Conservation (phyloP, 2,888 invertebrate species). For the Dusona sp. region DNA sequence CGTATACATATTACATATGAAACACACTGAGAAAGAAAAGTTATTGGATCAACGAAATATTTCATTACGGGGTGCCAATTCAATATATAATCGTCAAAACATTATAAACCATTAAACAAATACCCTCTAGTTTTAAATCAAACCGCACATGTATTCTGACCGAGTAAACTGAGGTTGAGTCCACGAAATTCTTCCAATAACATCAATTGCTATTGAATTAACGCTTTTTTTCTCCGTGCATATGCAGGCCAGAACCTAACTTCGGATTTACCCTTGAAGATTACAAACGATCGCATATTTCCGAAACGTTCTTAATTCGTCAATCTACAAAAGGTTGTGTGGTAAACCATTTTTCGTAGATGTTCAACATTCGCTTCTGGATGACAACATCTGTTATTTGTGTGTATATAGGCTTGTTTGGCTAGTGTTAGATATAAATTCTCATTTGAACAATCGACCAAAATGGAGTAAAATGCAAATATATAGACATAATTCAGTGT, state of each 20-base stretch:
- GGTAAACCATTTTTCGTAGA: too few species aligned
- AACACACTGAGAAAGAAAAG: background rate
- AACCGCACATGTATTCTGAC: background rate
- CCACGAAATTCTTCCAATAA: background rate
- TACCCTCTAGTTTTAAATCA: background rate
- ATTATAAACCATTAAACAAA: background rate
- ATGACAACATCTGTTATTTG: too few species aligned
- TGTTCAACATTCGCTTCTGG: too few species aligned
- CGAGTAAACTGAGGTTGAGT: background rate
- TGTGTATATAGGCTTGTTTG: background rate
- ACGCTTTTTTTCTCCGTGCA: background rate
- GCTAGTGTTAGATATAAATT: conserved; percentile 59
- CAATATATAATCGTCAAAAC: background rate
- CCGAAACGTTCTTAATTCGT: conserved; percentile 7
- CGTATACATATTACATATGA: background rate
- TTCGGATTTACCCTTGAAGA: conserved; percentile 63
- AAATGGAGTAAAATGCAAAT: conserved; percentile 34
- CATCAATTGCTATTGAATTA: background rate
- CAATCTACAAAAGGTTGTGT: background rate
- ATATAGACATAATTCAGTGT: background rate
- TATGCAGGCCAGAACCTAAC: conserved; percentile 51
- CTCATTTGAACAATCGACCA: conserved; percentile 8
- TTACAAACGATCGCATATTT: conserved; percentile 64
- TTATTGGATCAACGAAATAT: background rate
- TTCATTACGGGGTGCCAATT: background rate